These are phyloP conservation scores for Exaiptasia diaphana DNA, from an alignment of 64 coral and sea anemone genomes.

Conservation along the genomic window DNA sequence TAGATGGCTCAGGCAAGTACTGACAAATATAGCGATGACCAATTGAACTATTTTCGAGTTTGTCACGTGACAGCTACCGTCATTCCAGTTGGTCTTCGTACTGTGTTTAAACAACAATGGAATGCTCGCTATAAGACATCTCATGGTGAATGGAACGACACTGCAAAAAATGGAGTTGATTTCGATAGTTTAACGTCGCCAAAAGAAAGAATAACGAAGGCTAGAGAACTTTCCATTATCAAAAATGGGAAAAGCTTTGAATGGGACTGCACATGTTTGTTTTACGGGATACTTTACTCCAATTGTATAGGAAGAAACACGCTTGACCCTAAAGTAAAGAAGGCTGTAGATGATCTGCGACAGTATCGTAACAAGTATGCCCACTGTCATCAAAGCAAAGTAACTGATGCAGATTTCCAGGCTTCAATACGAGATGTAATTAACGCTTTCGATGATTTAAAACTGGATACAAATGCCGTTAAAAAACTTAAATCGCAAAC, in stretches of 20 bases:
- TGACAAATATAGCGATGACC: neutral
- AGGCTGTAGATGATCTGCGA: conserved; percentile 12
- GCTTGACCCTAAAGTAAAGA: neutral
- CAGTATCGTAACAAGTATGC: conserved; percentile 44
- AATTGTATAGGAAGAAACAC: too few relatives aligned
- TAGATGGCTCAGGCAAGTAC: neutral
- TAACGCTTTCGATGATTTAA: conserved; percentile 5
- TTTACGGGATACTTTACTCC: conserved; percentile 41
- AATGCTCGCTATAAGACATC: neutral
- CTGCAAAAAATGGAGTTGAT: conserved; percentile 28
- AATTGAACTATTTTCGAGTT: conserved; percentile 55
- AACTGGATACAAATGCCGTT: conserved; percentile 1
- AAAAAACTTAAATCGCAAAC: conserved; percentile 34
- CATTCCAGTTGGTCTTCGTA: conserved; percentile 11
- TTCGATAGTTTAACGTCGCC: conserved; percentile 17
- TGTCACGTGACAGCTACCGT: conserved; percentile 37
- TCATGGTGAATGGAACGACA: conserved; percentile 30
- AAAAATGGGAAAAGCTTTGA: conserved; percentile 23
- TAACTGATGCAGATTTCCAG: conserved; percentile 15
- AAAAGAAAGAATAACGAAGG: conserved; percentile 13
- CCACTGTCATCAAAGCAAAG: conserved; percentile 6
- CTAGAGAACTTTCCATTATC: conserved; percentile 23
- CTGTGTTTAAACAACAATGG: conserved; percentile 46
- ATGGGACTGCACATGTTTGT: conserved; percentile 59
- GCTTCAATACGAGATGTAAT: neutral